phyloP scores from a whole-genome alignment of 2,797 vertebrate genomes.

The Glossophaga mutica region DNA sequence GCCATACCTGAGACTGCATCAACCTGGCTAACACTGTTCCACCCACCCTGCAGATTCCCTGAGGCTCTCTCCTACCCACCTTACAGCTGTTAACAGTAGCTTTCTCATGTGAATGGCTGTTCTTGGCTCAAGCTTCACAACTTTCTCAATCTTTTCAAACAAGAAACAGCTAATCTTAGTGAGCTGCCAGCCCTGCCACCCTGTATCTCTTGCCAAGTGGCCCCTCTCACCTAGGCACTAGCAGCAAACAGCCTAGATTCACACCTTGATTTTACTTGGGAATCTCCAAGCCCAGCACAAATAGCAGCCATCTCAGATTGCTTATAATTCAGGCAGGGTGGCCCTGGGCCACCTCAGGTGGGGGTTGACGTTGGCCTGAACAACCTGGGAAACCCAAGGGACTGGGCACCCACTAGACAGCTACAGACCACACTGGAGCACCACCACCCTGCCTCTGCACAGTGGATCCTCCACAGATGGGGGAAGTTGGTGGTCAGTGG shows the following conservation, averaged over 20 bases:
- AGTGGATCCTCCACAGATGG: not conserved
- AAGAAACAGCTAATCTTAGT: not conserved
- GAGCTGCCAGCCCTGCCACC: not conserved
- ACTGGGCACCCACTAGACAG: not conserved
- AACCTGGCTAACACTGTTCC: not conserved
- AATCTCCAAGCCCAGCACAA: not conserved
- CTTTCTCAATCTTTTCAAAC: not conserved
- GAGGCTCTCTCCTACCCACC: not conserved
- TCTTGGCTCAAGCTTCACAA: not conserved
- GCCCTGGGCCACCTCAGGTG: not conserved
- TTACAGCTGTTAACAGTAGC: not conserved
- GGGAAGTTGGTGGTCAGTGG: not conserved
- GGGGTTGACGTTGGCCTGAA: not conserved
- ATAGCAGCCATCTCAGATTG: not conserved
- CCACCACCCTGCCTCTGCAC: not conserved
- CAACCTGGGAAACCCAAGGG: not conserved
- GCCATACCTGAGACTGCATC: not conserved
- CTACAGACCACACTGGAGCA: not conserved
- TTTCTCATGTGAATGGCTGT: not conserved
- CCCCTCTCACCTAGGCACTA: not conserved
- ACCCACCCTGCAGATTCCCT: not conserved
- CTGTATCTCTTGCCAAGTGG: not conserved
- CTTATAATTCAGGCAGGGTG: no score
- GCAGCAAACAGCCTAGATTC: not conserved
- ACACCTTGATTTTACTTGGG: not conserved